phyloP scores from a whole-genome alignment of 2,797 vertebrate genomes.

The Ctenopoma multispine region DNA sequence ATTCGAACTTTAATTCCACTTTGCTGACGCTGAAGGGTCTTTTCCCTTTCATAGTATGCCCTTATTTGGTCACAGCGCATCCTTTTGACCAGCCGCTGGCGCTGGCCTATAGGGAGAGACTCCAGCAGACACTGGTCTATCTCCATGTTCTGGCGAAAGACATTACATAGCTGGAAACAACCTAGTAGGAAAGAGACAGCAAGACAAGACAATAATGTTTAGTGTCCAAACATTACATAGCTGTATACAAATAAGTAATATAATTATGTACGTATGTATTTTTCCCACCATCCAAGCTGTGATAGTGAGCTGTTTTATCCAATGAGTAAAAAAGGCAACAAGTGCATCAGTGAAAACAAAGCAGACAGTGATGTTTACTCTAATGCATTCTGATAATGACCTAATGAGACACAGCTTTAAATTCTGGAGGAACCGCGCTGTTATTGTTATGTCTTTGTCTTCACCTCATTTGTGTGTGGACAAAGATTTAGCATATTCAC shows the following conservation, averaged over 20 bases:
- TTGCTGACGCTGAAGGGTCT: constrained; percentile 87
- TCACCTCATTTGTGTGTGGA: constrained; percentile 24
- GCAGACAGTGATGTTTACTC: constrained; percentile 15
- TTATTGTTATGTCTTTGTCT: not conserved
- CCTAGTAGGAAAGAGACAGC: constrained; percentile 78
- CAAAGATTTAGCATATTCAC: constrained; percentile 43
- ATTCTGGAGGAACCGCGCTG: constrained; percentile 14
- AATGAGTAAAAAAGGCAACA: constrained; percentile 1
- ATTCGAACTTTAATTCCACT: constrained; percentile 63
- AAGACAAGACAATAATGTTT: not conserved
- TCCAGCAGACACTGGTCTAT: constrained; percentile 99
- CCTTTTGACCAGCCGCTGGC: constrained; percentile 93
- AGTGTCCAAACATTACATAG: not conserved
- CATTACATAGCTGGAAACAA: constrained; percentile 99
- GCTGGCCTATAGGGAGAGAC: constrained; percentile 94
- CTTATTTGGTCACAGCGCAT: constrained; percentile 96
- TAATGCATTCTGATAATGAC: not conserved
- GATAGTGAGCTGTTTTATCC: not conserved
- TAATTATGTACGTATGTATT: not conserved
- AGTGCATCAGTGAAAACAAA: constrained; percentile 25
- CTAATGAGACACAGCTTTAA: constrained; percentile 22
- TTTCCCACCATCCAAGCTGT: constrained; percentile 10
- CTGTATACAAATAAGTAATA: not conserved
- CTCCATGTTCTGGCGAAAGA: constrained; percentile 98
- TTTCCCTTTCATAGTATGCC: constrained; percentile 94